Evolutionary conservation across 2,888 invertebrate genomes (phyloP).

Genomic region (Pandemis cinnamomeana): DNA sequence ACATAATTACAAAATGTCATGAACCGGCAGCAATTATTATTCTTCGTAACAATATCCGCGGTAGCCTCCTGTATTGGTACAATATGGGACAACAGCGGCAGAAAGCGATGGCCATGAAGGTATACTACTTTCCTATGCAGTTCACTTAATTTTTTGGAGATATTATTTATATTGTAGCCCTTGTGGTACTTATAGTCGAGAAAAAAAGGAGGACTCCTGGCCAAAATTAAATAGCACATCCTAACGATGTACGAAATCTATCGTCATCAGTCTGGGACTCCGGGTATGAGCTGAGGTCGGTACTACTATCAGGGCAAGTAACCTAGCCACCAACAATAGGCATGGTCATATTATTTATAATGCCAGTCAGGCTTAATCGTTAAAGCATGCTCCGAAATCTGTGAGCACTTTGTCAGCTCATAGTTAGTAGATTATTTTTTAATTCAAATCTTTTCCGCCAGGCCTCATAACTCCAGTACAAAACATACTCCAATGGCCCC

Average conservation of each 20-base stretch:
- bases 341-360: too few species aligned
- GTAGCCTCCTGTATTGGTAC: constrained; percentile 62
- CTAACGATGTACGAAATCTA: not conserved
- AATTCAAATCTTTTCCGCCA: not conserved
- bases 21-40: constrained; percentile 59
- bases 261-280: not conserved
- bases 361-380: too few species aligned
- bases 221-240: too few species aligned
- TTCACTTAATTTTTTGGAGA: not conserved
- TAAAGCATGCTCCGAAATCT: not conserved
- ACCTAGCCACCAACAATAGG: too few species aligned
- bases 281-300: not conserved
- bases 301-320: too few species aligned
- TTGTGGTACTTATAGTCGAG: not conserved
- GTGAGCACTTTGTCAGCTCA: not conserved
- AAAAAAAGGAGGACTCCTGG: not conserved
- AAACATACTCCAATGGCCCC: not conserved
- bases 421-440: not conserved
- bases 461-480: constrained; percentile 2
- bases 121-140: constrained; percentile 42
- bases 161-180: too few species aligned
- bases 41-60: constrained; percentile 61
- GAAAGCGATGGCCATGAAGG: constrained; percentile 55
- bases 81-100: constrained; percentile 53
- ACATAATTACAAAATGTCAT: constrained; percentile 40